Conservation (phyloP, 1,140 invertebrate genomes). For the Radopholus similis region DNA sequence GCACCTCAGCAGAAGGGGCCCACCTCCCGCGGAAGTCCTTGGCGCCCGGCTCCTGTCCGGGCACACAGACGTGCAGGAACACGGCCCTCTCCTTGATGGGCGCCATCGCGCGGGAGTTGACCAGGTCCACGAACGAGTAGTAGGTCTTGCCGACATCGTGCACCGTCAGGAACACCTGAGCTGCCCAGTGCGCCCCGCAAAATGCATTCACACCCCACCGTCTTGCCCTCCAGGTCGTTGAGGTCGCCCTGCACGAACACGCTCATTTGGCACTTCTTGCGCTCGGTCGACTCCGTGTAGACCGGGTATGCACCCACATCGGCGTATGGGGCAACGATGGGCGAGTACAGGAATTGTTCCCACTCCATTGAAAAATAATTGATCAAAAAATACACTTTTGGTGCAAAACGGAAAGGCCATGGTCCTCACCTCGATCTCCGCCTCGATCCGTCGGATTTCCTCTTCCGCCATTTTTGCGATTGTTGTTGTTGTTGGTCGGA, state of each 20-base stretch:
- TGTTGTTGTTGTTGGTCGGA: too few relatives aligned
- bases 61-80: constrained; percentile 82
- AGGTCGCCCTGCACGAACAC: not conserved
- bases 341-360: not conserved
- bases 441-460: too few relatives aligned
- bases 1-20: not conserved
- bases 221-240: not conserved
- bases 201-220: not conserved
- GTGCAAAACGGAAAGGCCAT: too few relatives aligned
- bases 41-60: constrained; percentile 74
- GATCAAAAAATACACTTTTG: too few relatives aligned
- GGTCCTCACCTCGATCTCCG: too few relatives aligned
- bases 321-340: not conserved
- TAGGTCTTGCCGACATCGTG: constrained; percentile 83
- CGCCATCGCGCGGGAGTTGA: constrained; percentile 77
- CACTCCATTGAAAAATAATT: not conserved
- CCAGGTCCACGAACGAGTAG: constrained; percentile 64
- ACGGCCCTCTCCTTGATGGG: constrained; percentile 75
- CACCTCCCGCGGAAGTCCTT: constrained; percentile 67
- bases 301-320: not conserved
- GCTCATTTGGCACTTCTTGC: not conserved
- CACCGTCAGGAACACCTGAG: constrained; percentile 71
- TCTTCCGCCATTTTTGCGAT: too few relatives aligned
- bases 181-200: not conserved
- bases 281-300: not conserved